Evolutionary conservation across 2,113 vertebrate species (phyloP).

Genomic region (Zapornia atra): DNA sequence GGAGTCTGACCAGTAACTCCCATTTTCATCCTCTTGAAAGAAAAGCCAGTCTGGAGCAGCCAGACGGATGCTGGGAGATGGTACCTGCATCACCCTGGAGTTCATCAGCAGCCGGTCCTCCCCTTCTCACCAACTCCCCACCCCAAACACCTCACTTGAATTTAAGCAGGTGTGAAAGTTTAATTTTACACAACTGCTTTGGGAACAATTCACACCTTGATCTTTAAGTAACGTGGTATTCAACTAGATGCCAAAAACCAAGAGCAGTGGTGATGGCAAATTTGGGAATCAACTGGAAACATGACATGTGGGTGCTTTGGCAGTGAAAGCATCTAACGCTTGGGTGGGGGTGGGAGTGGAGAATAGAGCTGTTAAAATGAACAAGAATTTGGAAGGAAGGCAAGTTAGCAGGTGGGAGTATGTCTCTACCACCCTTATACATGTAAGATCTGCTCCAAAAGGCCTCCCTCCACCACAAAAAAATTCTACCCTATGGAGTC

Average conservation of each 20-base stretch:
- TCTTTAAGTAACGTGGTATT: background rate
- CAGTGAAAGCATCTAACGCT: background rate
- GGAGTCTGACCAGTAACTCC: background rate
- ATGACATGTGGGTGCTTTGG: background rate
- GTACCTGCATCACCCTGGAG: background rate
- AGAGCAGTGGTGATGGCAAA: background rate
- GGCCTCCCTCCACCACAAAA: background rate
- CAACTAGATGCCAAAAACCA: background rate
- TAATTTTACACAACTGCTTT: background rate
- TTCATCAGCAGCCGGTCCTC: background rate
- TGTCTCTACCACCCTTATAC: background rate
- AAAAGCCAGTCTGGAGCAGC: background rate
- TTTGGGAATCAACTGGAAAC: background rate
- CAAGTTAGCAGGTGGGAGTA: background rate
- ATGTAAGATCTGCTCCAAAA: background rate
- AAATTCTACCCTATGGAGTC: background rate
- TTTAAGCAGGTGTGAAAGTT: background rate
- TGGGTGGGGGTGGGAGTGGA: fast-evolving
- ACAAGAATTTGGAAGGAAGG: background rate
- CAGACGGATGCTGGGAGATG: background rate
- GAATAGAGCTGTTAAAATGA: background rate
- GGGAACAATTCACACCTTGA: background rate
- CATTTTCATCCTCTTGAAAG: background rate
- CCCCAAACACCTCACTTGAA: background rate
- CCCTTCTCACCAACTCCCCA: background rate